These are phyloP conservation scores for Drosophila busckii DNA, from an alignment of 1,140 invertebrate genomes.

Conservation along the genomic window DNA sequence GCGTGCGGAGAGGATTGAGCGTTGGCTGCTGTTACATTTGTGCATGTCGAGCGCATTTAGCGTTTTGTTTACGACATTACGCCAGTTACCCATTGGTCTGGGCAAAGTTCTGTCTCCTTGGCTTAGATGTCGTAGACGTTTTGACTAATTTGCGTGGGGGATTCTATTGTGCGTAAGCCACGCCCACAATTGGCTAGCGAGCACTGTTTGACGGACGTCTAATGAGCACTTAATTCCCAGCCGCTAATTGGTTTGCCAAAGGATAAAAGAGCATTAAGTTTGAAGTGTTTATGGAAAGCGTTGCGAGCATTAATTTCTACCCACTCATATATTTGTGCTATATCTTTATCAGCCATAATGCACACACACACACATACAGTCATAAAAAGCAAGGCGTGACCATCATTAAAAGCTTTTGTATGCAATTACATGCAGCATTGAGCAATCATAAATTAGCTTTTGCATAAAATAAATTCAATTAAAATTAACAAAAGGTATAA, in stretches of 20 bases:
- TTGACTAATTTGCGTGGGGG: constrained; percentile 62
- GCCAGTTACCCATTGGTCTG: constrained; percentile 33
- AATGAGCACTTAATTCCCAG: constrained; percentile 62
- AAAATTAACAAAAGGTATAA: constrained; percentile 66
- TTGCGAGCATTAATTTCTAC: too few relatives aligned
- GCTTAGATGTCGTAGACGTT: too few relatives aligned
- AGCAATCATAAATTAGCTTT: constrained; percentile 75
- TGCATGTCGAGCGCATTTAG: constrained; percentile 57
- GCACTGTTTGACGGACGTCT: constrained; percentile 27
- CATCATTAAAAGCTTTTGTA: constrained; percentile 72
- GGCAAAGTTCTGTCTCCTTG: too few relatives aligned
- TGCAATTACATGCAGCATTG: constrained; percentile 76
- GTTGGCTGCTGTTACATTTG: constrained; percentile 17
- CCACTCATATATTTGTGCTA: too few relatives aligned
- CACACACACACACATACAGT: constrained; percentile 11
- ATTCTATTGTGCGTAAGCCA: constrained; percentile 54
- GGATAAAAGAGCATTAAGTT: constrained; percentile 10
- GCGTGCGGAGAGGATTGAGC: not conserved
- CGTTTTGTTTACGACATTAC: constrained; percentile 64
- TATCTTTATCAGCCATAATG: too few relatives aligned
- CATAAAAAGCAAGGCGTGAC: constrained; percentile 4
- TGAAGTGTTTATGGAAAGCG: constrained; percentile 13
- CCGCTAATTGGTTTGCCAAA: constrained; percentile 57
- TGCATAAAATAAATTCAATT: constrained; percentile 57
- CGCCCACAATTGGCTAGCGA: not conserved